Percentiles rank a stretch among this genome's conserved stretches.
These are phyloP conservation scores for Papilio helenus DNA, from an alignment of 1,140 invertebrate genomes.

Conservation along the genomic window DNA sequence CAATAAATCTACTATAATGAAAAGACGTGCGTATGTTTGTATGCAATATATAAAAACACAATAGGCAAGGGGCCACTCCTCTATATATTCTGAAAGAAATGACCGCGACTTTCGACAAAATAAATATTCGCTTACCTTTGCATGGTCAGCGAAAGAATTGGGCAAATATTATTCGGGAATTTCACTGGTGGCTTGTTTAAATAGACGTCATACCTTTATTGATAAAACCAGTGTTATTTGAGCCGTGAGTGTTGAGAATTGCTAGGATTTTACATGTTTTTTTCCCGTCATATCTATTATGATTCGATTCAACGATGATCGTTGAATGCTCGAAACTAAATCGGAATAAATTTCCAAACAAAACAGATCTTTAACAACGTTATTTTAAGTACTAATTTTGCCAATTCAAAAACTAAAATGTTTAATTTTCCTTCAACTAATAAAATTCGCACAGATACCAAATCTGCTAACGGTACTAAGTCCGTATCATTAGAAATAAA, in stretches of 20 bases:
- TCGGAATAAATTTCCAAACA: background rate
- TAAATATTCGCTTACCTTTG: conserved; percentile 35
- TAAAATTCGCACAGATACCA: too few species aligned
- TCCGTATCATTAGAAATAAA: too few species aligned
- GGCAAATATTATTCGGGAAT: conserved; percentile 13
- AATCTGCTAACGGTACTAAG: conserved; percentile 1
- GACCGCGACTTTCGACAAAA: conserved; percentile 33
- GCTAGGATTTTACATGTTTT: conserved; percentile 30
- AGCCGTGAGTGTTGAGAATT: conserved; percentile 15
- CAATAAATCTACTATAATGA: conserved; percentile 35
- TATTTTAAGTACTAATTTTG: background rate
- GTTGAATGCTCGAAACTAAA: background rate
- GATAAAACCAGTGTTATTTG: conserved; percentile 16
- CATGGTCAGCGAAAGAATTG: conserved; percentile 30
- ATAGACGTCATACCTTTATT: background rate
- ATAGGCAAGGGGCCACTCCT: conserved; percentile 35
- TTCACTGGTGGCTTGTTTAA: conserved; percentile 5
- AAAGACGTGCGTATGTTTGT: conserved; percentile 34
- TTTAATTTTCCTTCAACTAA: too few species aligned
- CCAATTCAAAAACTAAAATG: background rate
- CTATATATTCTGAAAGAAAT: conserved; percentile 31
- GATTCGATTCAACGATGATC: background rate
- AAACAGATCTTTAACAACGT: background rate
- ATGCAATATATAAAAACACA: conserved; percentile 29
- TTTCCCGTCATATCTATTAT: conserved; percentile 24